Evolutionary conservation across 2,888 invertebrate genomes (phyloP), one percentile per base, ranked within the genome.

Genomic region (Ommatoiulus sabulosus): DNA sequence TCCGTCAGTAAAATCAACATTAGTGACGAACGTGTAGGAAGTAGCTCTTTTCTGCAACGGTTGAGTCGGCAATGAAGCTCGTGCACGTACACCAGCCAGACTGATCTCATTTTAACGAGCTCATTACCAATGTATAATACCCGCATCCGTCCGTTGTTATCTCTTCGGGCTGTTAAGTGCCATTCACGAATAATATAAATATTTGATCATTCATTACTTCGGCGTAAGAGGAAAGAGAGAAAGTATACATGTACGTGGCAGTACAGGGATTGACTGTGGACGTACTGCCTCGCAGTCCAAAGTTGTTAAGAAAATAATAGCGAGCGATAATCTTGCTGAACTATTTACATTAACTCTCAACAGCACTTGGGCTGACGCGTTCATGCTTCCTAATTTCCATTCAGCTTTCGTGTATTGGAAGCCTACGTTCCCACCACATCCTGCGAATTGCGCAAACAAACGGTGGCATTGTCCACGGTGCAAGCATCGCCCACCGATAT

Each of bases 161-260:
- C 72, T 72, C 72, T 72, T 72, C 72, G 72, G 24, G 72, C 72
- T 24, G 72, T 72, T 72, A 24, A 72, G 72, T 72, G 72, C 72
- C 24, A 72, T 72, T 72, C 72, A 24, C 72, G 72, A 72, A 72
- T 72, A 72, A 72, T 72, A 72, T 72, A 72, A 72, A 72, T 72
- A 72, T 72, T 72, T 72, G 72, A 72, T 72, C 72, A 72, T 72
- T 72, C 72, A 72, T 72, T 72, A 72, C 72, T 72, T 72, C n/a
- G 24, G 72, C 72, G 72, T 10, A 72, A 20, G 72, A 72, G 72
- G 72, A 72, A 24, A 72, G 72, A 24, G 72, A 24, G 24, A 72
- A n/a, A n/a, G n/a, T n/a, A n/a, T n/a, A n/a, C n/a, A n/a, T n/a
- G 72, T 24, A 24, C 72, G 72, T n/a, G 57, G 17, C 57, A 57